Percentiles rank a stretch among this genome's conserved stretches.
Conservation (phyloP, 1,140 invertebrate genomes). For the Wiebesia pumilae region DNA sequence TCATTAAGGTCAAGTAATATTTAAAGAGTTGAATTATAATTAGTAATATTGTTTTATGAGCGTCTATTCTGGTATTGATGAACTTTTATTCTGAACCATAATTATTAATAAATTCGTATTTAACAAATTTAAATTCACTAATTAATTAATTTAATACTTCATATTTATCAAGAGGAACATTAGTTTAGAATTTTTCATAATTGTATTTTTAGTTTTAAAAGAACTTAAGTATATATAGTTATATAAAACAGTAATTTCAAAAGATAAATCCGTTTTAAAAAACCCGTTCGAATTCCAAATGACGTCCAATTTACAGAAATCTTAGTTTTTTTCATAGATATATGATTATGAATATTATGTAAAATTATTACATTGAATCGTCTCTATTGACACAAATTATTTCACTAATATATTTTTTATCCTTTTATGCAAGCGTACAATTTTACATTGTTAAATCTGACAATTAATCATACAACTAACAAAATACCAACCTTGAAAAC, state of each 20-base stretch:
- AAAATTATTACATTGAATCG: conserved; percentile 30
- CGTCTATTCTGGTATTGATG: not conserved
- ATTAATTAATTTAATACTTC: conserved; percentile 3
- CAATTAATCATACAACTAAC: conserved; percentile 23
- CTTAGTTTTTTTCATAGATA: not conserved
- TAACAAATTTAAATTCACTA: not conserved
- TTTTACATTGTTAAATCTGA: conserved; percentile 20
- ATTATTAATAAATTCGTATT: conserved; percentile 21
- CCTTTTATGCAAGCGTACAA: conserved; percentile 16
- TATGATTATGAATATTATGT: not conserved
- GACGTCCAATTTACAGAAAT: conserved; percentile 24
- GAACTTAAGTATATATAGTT: not conserved
- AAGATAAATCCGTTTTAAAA: no score
- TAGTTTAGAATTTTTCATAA: no score
- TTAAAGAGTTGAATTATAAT: not conserved
- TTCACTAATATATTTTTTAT: conserved; percentile 17
- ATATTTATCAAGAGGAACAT: no score
- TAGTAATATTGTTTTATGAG: no score
- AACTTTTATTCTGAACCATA: not conserved
- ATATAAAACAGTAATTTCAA: no score
- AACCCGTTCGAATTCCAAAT: not conserved
- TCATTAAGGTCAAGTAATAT: not conserved
- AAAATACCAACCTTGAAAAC: conserved; percentile 30
- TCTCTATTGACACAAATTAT: conserved; percentile 24
- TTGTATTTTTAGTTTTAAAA: conserved; percentile 9